A percentile compares a stretch with the other conserved stretches of the same genome.
These are phyloP conservation scores for Peribatodes rhomboidaria DNA, from an alignment of 2,888 invertebrate species.

Conservation along the genomic window DNA sequence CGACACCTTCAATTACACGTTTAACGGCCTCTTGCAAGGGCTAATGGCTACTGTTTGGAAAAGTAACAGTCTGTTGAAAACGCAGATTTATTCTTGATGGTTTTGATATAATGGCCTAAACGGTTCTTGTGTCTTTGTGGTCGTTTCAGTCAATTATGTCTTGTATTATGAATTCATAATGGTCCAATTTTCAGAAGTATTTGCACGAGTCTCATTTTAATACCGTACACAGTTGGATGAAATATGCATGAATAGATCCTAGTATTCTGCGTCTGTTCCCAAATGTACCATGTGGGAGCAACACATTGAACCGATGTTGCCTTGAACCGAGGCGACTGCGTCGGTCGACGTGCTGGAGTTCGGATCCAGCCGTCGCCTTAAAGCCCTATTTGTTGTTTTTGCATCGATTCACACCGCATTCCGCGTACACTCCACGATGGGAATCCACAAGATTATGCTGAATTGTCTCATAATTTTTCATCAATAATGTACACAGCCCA, in stretches of 20 bases:
- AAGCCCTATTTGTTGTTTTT: slow-evolving; percentile 52
- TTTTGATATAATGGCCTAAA: background rate
- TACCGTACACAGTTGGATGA: slow-evolving; percentile 22
- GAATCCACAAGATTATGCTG: slow-evolving; percentile 20
- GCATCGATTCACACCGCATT: slow-evolving; percentile 50
- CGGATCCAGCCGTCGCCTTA: slow-evolving; percentile 19
- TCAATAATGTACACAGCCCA: slow-evolving; percentile 40
- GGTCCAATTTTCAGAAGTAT: background rate
- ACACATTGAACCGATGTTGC: slow-evolving; percentile 42
- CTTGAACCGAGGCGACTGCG: slow-evolving; percentile 49
- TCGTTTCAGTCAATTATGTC: background rate
- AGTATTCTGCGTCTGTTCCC: slow-evolving; percentile 10
- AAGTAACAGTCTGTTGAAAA: background rate
- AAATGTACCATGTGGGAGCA: slow-evolving; percentile 36
- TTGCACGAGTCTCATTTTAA: slow-evolving; percentile 16
- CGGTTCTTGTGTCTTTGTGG: background rate
- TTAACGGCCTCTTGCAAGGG: slow-evolving; percentile 16
- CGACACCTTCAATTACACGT: slow-evolving; percentile 22
- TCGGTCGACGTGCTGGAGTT: slow-evolving; percentile 20
- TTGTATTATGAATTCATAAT: background rate
- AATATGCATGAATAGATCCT: slow-evolving; percentile 21
- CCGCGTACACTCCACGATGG: slow-evolving; percentile 28
- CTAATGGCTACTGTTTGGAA: too few species aligned
- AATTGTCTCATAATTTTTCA: slow-evolving; percentile 20
- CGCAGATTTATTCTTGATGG: background rate